These are phyloP conservation scores for Deroptyus accipitrinus DNA, from an alignment of 2,113 vertebrate genomes.

Conservation along the genomic window DNA sequence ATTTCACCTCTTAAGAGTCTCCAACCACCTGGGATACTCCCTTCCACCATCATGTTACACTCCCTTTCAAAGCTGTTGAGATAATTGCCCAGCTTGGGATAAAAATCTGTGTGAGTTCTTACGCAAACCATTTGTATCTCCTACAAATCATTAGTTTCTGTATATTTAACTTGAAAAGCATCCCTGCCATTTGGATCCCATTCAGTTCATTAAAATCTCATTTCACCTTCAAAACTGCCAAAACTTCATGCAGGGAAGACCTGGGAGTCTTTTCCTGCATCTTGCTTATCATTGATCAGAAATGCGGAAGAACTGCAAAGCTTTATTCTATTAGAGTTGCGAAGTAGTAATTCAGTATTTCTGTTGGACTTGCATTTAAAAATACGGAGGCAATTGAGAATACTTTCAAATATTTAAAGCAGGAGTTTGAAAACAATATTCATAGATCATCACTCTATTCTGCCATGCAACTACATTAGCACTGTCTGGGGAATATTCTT, in stretches of 20 bases:
- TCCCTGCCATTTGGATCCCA: constrained; percentile 34
- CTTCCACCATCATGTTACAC: neutral
- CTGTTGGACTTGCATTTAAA: neutral
- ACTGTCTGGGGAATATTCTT: neutral
- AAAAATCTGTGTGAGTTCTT: neutral
- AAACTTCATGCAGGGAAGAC: neutral
- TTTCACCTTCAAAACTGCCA: constrained; percentile 53
- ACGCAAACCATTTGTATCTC: constrained; percentile 2
- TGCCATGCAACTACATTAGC: neutral
- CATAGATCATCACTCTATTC: neutral
- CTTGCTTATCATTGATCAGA: neutral
- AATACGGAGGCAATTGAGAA: constrained; percentile 30
- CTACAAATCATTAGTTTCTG: constrained; percentile 16
- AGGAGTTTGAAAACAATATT: constrained; percentile 2
- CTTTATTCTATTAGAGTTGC: neutral
- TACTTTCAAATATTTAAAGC: constrained; percentile 31
- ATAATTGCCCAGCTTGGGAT: neutral
- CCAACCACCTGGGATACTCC: neutral
- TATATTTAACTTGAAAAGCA: constrained; percentile 37
- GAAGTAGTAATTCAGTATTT: neutral
- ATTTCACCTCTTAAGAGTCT: neutral
- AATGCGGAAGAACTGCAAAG: neutral
- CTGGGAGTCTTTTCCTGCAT: neutral
- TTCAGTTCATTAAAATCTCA: constrained; percentile 68
- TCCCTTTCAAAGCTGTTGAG: neutral